Evolutionary conservation across 2,797 vertebrate species (phyloP).

Genomic region (Gymnothorax reevesii): DNA sequence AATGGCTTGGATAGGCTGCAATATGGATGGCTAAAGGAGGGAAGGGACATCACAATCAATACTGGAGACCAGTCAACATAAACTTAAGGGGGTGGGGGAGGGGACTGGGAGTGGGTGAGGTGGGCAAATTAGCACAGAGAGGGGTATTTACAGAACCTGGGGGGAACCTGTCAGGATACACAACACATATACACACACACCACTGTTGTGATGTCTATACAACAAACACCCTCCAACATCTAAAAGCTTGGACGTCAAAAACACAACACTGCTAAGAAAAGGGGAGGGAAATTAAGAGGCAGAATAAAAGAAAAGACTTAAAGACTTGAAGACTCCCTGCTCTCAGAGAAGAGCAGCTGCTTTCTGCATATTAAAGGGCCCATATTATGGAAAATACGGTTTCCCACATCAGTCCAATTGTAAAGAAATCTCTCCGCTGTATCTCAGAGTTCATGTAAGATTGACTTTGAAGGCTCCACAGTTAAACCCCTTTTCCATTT

Average conservation of each 20-base stretch:
- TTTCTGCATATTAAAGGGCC: background rate
- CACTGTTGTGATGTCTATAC: slow-evolving; percentile 27
- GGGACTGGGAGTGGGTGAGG: slow-evolving; percentile 15
- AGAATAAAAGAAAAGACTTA: background rate
- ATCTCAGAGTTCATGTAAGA: no score
- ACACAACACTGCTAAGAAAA: slow-evolving; percentile 56
- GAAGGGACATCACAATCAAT: slow-evolving; percentile 88
- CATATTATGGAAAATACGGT: no score
- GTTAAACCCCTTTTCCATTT: no score
- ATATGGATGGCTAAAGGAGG: slow-evolving; percentile 97
- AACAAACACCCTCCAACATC: slow-evolving; percentile 39
- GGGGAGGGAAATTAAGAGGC: slow-evolving; percentile 52
- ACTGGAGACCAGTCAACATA: slow-evolving; percentile 62
- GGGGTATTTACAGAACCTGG: background rate
- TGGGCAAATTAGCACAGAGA: slow-evolving; percentile 23
- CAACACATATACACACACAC: slow-evolving; percentile 30
- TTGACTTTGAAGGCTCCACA: no score
- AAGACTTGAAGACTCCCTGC: background rate
- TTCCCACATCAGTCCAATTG: no score
- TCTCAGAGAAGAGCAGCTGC: background rate
- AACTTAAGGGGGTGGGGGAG: slow-evolving; percentile 24
- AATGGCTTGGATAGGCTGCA: slow-evolving; percentile 99
- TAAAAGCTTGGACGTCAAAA: slow-evolving; percentile 35
- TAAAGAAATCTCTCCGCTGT: no score
- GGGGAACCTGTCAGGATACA: slow-evolving; percentile 27